These are phyloP conservation scores for Plemyria rubiginata DNA, from an alignment of 2,888 invertebrate genomes.

Conservation along the genomic window DNA sequence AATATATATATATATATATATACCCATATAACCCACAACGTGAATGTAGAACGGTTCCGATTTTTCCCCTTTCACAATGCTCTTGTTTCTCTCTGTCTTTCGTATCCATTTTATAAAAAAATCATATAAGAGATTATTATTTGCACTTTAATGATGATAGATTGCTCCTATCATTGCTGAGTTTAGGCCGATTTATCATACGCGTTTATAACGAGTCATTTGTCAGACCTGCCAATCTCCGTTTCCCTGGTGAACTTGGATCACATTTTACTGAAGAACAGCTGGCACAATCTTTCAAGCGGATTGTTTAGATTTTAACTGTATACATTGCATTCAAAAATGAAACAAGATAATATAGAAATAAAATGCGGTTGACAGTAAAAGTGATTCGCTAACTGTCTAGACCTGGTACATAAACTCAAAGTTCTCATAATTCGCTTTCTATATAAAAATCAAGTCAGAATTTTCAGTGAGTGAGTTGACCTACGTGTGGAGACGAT, in stretches of 20 bases:
- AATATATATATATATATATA: too few relatives aligned
- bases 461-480: too few relatives aligned
- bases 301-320: too few relatives aligned
- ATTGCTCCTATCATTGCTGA: slow-evolving; percentile 26
- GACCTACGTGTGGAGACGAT: too few relatives aligned
- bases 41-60: background rate
- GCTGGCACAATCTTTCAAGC: slow-evolving; percentile 12
- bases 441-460: too few relatives aligned
- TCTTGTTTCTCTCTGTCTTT: too few relatives aligned
- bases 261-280: slow-evolving; percentile 6
- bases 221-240: slow-evolving; percentile 38
- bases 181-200: slow-evolving; percentile 30
- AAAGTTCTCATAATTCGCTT: too few relatives aligned
- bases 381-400: too few relatives aligned
- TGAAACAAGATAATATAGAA: too few relatives aligned
- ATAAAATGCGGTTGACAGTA: too few relatives aligned
- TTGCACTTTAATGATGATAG: slow-evolving; percentile 23
- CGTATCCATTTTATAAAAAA: background rate
- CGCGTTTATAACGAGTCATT: slow-evolving; percentile 36
- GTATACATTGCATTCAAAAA: too few relatives aligned
- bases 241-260: slow-evolving; percentile 16
- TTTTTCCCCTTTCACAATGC: background rate
- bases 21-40: background rate
- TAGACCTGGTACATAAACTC: too few relatives aligned
- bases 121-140: slow-evolving; percentile 17